phyloP scores from a whole-genome alignment of 2,888 invertebrate genomes.

The Hirtodrosophila alboralis region DNA sequence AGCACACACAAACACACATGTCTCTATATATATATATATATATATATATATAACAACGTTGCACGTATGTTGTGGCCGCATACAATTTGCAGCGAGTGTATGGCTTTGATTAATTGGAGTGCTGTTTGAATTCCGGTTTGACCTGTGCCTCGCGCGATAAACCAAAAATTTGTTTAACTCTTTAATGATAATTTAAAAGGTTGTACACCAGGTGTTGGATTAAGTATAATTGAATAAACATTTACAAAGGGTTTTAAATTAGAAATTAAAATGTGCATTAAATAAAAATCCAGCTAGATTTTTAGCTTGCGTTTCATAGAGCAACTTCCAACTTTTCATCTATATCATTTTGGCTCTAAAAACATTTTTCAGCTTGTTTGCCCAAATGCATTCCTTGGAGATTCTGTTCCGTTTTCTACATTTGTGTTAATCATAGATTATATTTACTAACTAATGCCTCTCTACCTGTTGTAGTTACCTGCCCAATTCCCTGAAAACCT shows the following conservation, averaged over 20 bases:
- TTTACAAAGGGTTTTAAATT: too few relatives aligned
- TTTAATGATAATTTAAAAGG: constrained; percentile 31
- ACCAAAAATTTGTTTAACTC: constrained; percentile 28
- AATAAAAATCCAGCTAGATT: too few relatives aligned
- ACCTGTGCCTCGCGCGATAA: constrained; percentile 17
- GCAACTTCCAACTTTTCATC: constrained; percentile 7
- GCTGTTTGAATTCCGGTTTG: constrained; percentile 51
- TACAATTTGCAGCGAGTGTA: constrained; percentile 55
- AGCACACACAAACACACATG: constrained; percentile 32
- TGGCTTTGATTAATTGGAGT: constrained; percentile 66
- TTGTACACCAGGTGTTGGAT: too few relatives aligned
- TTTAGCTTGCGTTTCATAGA: too few relatives aligned
- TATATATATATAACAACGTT: background rate
- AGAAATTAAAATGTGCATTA: too few relatives aligned
- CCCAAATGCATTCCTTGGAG: constrained; percentile 20
- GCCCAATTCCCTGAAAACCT: constrained; percentile 49
- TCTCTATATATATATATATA: constrained; percentile 22
- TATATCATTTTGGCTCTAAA: background rate
- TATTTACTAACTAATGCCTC: constrained; percentile 17
- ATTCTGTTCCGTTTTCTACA: constrained; percentile 30
- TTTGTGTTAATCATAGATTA: constrained; percentile 54
- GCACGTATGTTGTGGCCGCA: constrained; percentile 42
- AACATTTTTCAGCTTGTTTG: background rate
- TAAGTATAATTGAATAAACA: too few relatives aligned
- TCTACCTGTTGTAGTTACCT: constrained; percentile 22